Base-by-base conservation (phyloP, 2,797 vertebrate species). In the Oophaga sylvatica region DNA sequence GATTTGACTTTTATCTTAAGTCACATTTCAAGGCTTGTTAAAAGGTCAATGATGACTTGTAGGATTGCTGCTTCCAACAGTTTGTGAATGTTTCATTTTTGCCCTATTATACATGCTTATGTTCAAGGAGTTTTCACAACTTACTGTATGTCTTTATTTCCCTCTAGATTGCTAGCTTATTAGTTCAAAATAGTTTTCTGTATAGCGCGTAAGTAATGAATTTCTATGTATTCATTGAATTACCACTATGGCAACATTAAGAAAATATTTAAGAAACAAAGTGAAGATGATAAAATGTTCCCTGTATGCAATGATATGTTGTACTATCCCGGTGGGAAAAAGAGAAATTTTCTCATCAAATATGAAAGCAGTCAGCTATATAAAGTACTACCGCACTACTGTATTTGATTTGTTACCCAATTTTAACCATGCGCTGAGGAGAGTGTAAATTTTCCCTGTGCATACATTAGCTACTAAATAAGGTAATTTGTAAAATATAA, bases 391-490 rank as follows among this genome's bases (percentile, higher is more conserved):
- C 48, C 53, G 19, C 62, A 80, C 76, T 79, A 79, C 63, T 86
- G 84, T 85, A 78, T 86, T 80, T 86, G 84, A 86, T 86, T 86
- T 86, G 84, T 86, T 86, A 86, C 76, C 76, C 84, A 86, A 86
- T 86, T 78, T 86, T 79, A 86, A 79, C 48, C 76, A 86, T 80
- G 57, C 65, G 29, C 84, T 70, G 84, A 86, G 41, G 84, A 70
- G 84, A 86, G 84, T 80, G 63, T 86, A 86, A 79, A 86, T 86
- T 79, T 45, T 67, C 63, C 53, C 29, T 22, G 29, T 86, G 84
- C 84, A 86, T 86, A 86, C 76, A 86, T 86, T 86, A 80, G 76
- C 84, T 68, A 68, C 57, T 84, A 84, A 84, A 84, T 84, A 76
- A 84, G 70, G 68, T 84, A 76, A 84, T 84, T 84, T 84, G 70